Evolutionary conservation across 2,113 vertebrate species (phyloP).

Genomic region (Polypterus bichir): DNA sequence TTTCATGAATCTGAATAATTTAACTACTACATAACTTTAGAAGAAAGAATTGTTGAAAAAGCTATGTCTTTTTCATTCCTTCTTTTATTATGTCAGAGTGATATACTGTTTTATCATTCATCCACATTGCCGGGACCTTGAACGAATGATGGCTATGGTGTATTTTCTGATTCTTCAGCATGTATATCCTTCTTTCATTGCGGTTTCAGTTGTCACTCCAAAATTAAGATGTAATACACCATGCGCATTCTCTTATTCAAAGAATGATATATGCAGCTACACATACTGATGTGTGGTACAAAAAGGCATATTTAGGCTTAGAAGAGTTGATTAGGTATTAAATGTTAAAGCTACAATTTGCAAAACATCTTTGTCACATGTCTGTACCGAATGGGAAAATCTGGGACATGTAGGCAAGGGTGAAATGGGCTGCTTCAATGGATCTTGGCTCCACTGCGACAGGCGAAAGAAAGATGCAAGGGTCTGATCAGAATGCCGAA

Average conservation of each 20-base stretch:
- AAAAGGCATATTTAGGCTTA: neutral
- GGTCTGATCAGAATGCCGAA: constrained; percentile 30
- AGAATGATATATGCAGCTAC: neutral
- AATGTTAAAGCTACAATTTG: neutral
- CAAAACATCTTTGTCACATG: neutral
- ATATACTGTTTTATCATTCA: no score
- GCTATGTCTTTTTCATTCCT: no score
- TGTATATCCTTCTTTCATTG: neutral
- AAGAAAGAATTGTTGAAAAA: no score
- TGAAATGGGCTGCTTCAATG: constrained; percentile 1
- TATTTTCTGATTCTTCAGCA: neutral
- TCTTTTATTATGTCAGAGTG: no score
- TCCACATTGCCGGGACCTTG: no score
- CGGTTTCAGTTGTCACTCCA: neutral
- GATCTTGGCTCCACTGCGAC: no score
- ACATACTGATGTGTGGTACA: neutral
- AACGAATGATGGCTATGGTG: no score
- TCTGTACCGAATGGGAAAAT: neutral
- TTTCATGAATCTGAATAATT: no score
- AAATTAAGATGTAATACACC: neutral
- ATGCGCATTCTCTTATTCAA: neutral
- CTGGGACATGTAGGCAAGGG: constrained; percentile 1
- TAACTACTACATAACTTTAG: no score
- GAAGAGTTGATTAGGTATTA: neutral
- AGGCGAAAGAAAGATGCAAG: constrained; percentile 2